These are phyloP conservation scores for Olivierus martensii DNA, from an alignment of 1,140 invertebrate genomes.

Conservation along the genomic window DNA sequence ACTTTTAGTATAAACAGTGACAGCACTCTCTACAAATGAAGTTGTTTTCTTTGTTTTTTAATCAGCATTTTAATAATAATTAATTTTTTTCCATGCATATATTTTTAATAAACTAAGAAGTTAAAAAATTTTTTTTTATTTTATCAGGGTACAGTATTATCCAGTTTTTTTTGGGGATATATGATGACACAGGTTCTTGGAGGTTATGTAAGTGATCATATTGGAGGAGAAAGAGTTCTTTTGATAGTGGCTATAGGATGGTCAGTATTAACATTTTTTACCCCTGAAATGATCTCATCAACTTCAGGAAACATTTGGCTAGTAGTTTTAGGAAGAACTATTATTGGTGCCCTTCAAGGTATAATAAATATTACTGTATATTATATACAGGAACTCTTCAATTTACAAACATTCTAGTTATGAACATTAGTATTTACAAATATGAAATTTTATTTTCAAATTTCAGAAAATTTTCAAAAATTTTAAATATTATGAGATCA, in stretches of 20 bases:
- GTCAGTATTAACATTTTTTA: slow-evolving; percentile 49
- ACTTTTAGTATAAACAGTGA: too few species aligned
- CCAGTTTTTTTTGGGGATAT: slow-evolving; percentile 64
- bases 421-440: too few species aligned
- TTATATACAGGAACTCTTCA: too few species aligned
- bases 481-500: too few species aligned
- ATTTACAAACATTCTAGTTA: too few species aligned
- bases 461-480: too few species aligned
- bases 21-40: too few species aligned
- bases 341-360: slow-evolving; percentile 55
- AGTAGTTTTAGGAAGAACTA: slow-evolving; percentile 42
- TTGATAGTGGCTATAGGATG: slow-evolving; percentile 47
- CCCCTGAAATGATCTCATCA: slow-evolving; percentile 47
- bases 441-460: too few species aligned
- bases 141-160: slow-evolving; percentile 45
- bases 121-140: background rate
- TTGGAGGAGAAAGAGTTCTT: slow-evolving; percentile 52
- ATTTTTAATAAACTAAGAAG: background rate
- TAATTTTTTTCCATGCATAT: too few species aligned
- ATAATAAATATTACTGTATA: background rate
- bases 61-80: too few species aligned
- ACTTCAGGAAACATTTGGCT: slow-evolving; percentile 43
- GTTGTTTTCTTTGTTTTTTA: too few species aligned
- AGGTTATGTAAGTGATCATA: slow-evolving; percentile 50
- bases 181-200: slow-evolving; percentile 52